Base-by-base conservation (phyloP, 2,888 invertebrate species). In the Drymonia ruficornis region DNA sequence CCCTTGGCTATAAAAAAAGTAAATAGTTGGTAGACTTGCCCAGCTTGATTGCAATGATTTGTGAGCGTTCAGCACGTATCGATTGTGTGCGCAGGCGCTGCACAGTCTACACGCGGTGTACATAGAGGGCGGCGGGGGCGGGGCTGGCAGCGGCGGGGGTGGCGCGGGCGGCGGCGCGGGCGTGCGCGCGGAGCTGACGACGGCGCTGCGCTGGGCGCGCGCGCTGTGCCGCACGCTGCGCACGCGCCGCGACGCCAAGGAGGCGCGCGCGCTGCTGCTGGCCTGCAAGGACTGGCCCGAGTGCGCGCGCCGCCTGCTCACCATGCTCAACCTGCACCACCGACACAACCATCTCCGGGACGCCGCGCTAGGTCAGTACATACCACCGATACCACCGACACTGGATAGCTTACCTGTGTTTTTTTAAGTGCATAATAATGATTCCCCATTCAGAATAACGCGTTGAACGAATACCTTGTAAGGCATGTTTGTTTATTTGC, bases 71-170 rank as follows among this genome's bases (percentile, higher is more conserved):
- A 31, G 31, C 11, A 8, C n/a, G 2, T 18, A 0, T 42, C 12
- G n/a, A 3, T 0, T n/a, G 13, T 40, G 12, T 46, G 12, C 93
- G 44, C 93, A 98, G 95, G 97, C 98, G 28, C 94, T 98, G 76
- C 96, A 97, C 87, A 97, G 98, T 63, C 93, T 98, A 59, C 98
- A 98, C 93, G 96, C 97, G 68, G 98, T 98, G 95, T 96, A 98
- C 83, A 97, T 98, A 74, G 98, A 98, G 86, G 98, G 98, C 13
- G 84, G 84, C 36, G 80, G 75, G 18, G 97, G 98, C 84, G 97
- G 97, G 36, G n/a, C n/a, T n/a, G 97, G 97, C 1, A 72, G 97
- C 96, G 69, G 69, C 45, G 66, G 73, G 44, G 66, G 66, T 1
- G 75, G 65, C 23, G 23, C n/a, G 23, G 6, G 23, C 7, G 72